Conservation (phyloP, 2,797 vertebrate genomes). For the Tadarida brasiliensis region DNA sequence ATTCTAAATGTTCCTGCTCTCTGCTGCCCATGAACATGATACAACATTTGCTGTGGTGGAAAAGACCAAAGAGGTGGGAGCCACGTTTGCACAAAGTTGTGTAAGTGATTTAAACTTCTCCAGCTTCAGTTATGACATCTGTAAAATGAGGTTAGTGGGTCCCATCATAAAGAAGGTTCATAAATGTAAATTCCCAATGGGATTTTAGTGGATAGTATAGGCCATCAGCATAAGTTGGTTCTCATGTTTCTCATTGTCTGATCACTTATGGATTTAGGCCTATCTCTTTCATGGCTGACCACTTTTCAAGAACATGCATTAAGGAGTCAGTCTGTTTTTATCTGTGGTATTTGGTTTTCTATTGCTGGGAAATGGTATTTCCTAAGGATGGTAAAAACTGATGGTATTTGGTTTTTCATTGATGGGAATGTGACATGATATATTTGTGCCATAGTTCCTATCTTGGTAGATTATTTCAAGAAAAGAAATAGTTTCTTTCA, state of each 20-base stretch:
- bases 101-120: background rate
- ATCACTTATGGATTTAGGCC: background rate
- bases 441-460: background rate
- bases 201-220: background rate
- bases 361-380: background rate
- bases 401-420: conserved; percentile 7
- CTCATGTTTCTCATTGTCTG: conserved; percentile 13
- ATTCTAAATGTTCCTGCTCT: background rate
- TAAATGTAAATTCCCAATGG: background rate
- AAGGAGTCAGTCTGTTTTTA: conserved; percentile 52
- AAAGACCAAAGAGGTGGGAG: background rate
- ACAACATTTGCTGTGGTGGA: background rate
- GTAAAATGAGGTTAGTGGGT: background rate
- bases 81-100: background rate
- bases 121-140: background rate
- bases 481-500: conserved; percentile 25
- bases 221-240: background rate
- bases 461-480: conserved; percentile 31
- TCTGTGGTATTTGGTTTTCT: conserved; percentile 1
- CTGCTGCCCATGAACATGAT: background rate
- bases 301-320: background rate
- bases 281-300: conserved; percentile 1
- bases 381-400: background rate
- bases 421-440: background rate
- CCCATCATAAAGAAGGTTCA: background rate